Percentiles rank a stretch among this genome's conserved stretches.
These are phyloP conservation scores for Pedetes capensis DNA, from an alignment of 2,113 vertebrate species.

Conservation along the genomic window DNA sequence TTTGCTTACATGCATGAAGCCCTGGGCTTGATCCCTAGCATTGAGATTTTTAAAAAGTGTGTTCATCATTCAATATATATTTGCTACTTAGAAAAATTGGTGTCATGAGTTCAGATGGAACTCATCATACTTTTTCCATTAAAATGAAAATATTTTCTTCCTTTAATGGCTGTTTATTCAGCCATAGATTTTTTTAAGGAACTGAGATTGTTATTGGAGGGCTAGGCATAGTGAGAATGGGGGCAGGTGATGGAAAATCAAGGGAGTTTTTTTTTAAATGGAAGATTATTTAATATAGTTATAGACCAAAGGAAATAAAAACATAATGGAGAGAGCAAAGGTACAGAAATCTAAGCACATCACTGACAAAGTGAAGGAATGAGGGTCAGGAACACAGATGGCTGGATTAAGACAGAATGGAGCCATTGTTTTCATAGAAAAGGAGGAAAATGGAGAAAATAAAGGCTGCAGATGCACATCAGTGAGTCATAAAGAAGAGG, in stretches of 20 bases:
- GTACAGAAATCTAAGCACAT: not conserved
- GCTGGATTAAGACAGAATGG: not conserved
- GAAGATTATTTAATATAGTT: too few species aligned
- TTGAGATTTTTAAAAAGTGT: not conserved
- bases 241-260: not conserved
- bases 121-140: not conserved
- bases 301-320: too few species aligned
- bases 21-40: not conserved
- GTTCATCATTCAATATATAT: not conserved
- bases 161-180: not conserved
- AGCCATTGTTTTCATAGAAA: not conserved
- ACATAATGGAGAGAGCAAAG: not conserved
- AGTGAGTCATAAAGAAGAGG: not conserved
- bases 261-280: not conserved
- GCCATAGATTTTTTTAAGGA: not conserved
- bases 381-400: not conserved
- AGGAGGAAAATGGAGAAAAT: not conserved
- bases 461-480: not conserved
- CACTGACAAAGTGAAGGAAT: not conserved
- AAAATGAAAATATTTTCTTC: not conserved
- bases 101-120: not conserved
- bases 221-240: not conserved
- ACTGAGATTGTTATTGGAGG: not conserved
- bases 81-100: not conserved
- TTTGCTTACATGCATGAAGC: not conserved